A percentile compares a stretch with the other conserved stretches of the same genome.
These are phyloP conservation scores for Ibidorhyncha struthersii DNA, from an alignment of 2,113 vertebrate species.

Conservation along the genomic window DNA sequence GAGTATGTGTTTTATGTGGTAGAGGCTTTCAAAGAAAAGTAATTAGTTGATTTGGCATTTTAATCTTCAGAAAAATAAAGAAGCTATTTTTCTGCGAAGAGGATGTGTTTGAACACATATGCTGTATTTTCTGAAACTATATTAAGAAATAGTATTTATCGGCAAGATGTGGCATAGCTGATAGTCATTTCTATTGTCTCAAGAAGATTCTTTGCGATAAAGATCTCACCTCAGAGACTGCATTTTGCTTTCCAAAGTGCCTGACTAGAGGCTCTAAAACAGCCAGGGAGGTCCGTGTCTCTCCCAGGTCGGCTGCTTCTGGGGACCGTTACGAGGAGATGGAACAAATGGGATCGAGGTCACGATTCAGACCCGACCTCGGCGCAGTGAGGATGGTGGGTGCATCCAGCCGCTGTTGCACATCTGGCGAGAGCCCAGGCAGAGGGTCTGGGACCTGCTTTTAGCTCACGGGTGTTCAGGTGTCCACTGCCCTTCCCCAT, in stretches of 20 bases:
- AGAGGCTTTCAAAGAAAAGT: conserved; percentile 61
- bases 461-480: background rate
- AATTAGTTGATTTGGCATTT: conserved; percentile 65
- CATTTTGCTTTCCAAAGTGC: background rate
- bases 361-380: background rate
- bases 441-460: background rate
- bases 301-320: background rate
- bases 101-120: conserved; percentile 22
- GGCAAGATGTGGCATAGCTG: background rate
- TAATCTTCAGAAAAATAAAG: conserved; percentile 66
- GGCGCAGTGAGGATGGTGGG: rapidly evolving
- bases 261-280: background rate
- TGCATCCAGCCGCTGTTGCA: background rate
- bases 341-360: background rate
- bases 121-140: background rate
- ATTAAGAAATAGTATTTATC: background rate
- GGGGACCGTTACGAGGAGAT: background rate
- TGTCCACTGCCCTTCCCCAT: background rate
- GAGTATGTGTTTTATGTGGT: background rate
- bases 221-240: background rate
- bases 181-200: background rate
- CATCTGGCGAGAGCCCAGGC: background rate
- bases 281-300: too few species aligned
- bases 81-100: conserved; percentile 25
- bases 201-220: background rate